Base-by-base conservation (phyloP, 2,113 vertebrate genomes). In the Salvelinus fontinalis region DNA sequence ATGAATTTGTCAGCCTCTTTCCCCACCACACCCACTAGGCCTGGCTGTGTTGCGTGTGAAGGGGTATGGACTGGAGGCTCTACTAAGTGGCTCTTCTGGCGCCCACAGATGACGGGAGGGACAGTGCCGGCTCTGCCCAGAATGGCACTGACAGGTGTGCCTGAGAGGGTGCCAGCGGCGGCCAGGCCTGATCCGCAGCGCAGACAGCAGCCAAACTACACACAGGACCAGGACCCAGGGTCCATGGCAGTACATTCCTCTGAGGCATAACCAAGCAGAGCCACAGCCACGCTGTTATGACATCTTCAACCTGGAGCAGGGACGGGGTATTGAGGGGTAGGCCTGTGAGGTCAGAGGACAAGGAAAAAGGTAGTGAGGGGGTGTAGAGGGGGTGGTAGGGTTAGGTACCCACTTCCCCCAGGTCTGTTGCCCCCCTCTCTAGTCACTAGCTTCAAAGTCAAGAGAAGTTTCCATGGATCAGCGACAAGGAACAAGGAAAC, bases 111-210 rank as follows among this genome's bases (percentile, higher is more conserved):
- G 78, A 83, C 9, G 1, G 75, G 74, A 64, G 75, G 73, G 74
- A 31, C 79, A 71, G 64, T 0, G 4, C 69, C 67, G 64, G 51
- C 75, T 78, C 70, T 78, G 70, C 31, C 31, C n/a, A 77, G 87
- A 92, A 73, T 74, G 90, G 85, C 88, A 89, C 75, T 48, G 80
- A 85, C 90, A 92, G 91, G 90, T 91, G 91, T 75, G 72, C 48
- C 54, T 65, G 8, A 31, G 70, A 84, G 51, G 76, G 34, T 80
- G 83, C 79, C 78, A 83, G 84, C 9, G 16, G 39, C 59, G 7
- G 67, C 57, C 66, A 24, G 75, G 81, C 65, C 75, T 82, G 78
- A 79, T 81, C 77, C 68, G n/a, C 59, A 68, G 49, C 72, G 73
- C 51, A 68, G 67, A 78, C 62, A 62, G 48, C 62, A 74, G 79